Base-by-base conservation (phyloP, 2,113 vertebrate species). In the Lynx canadensis region DNA sequence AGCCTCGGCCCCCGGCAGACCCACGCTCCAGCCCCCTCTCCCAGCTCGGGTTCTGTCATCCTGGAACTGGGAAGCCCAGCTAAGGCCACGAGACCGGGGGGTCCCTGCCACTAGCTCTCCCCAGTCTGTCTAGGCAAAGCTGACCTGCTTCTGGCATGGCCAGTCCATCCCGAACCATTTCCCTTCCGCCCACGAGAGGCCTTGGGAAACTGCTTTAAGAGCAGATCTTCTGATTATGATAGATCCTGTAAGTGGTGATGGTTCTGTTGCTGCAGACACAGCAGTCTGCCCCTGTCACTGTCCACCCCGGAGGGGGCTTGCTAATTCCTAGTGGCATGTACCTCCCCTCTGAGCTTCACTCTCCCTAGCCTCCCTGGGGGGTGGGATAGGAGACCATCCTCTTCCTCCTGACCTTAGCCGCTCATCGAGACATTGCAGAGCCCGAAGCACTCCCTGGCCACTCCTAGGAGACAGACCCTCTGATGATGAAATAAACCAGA, bases 271-370 rank as follows among this genome's bases (percentile, higher is more conserved):
- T 76, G 13, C 45, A 66, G 88, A 36, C 89, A 92, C 66, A 74
- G 50, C 81, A 16, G 69, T 84, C 78, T 48, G 87, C 90, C 89
- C 65, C 71, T 9, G 29, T 93, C 92, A 23, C 97, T 69, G 41
- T 71, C 73, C 52, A 76, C 27, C 60, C 63, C 21, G 36, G 66
- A 63, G 66, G 9, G 41, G 88, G 74, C 89, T 79, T 95, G 90
- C 82, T 90, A n/a, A 92, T 78, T 78, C 60, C 7, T 14, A n/a
- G 83, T 82, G 88, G 96, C 98, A 68, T 68, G 92, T 63, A 74
- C 85, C 68, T 87, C 76, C 57, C 85, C 45, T 79, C 45, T 50
- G 36, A 14, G 5, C 0, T 2, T 85, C 86, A 9, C 36, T 66
- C 85, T 84, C 96, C 69, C 5, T 18, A 89, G 89, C 45, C 0